A percentile compares a stretch with the other conserved stretches of the same genome.
Conservation (phyloP, 1,140 invertebrate genomes). For the Alviniconcha marisindica region DNA sequence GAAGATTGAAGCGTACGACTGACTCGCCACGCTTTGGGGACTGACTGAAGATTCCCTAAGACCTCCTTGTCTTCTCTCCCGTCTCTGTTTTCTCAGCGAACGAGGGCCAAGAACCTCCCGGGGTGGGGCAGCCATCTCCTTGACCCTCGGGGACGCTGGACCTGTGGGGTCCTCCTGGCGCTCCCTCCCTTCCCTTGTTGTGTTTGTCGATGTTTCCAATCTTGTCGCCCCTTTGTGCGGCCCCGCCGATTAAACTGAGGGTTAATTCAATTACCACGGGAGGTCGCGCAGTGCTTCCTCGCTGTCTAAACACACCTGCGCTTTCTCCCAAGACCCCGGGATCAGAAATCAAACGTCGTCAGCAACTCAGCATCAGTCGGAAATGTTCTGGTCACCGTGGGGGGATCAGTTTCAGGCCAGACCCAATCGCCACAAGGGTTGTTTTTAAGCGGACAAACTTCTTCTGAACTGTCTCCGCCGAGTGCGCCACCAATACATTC, state of each 20-base stretch:
- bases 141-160: neutral
- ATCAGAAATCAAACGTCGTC: constrained; percentile 24
- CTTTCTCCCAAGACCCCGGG: neutral
- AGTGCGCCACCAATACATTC: too few relatives aligned
- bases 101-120: neutral
- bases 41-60: neutral
- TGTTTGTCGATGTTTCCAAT: constrained; percentile 23
- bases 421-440: too few relatives aligned
- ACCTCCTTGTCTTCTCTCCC: neutral
- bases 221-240: constrained; percentile 6
- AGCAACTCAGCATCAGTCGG: too few relatives aligned
- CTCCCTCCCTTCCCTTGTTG: neutral
- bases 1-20: neutral
- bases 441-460: too few relatives aligned
- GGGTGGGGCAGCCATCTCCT: neutral
- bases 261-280: constrained; percentile 18
- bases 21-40: neutral
- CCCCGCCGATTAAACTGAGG: neutral
- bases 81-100: neutral
- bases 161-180: neutral
- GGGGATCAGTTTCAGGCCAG: too few relatives aligned
- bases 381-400: too few relatives aligned
- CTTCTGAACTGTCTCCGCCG: too few relatives aligned
- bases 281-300: constrained; percentile 9
- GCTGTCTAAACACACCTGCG: constrained; percentile 23